Conservation (phyloP, 2,113 vertebrate species). For the Struthio camelus region DNA sequence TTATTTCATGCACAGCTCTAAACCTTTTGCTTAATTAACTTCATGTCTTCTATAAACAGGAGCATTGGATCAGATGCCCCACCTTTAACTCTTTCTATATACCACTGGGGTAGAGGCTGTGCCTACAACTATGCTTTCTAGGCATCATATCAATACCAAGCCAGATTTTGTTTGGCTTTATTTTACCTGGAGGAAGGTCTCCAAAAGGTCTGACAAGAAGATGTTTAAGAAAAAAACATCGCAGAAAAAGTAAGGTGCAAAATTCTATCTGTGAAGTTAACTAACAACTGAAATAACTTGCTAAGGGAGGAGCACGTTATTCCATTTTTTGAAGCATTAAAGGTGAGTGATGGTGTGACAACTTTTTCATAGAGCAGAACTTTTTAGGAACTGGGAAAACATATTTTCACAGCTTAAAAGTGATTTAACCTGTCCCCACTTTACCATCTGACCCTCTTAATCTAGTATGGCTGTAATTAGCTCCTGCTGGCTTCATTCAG, state of each 20-base stretch:
- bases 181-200: neutral
- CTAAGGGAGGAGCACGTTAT: neutral
- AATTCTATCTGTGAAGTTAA: neutral
- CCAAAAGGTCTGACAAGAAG: neutral
- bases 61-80: neutral
- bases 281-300: neutral
- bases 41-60: neutral
- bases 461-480: neutral
- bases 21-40: neutral
- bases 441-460: neutral
- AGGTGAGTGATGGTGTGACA: neutral
- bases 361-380: neutral
- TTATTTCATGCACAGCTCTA: neutral
- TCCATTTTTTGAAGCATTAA: neutral
- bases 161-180: neutral
- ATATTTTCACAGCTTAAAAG: neutral
- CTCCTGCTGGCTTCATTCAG: neutral
- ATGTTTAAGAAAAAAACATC: neutral
- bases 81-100: neutral
- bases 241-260: neutral
- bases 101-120: neutral
- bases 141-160: neutral
- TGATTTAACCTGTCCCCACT: neutral
- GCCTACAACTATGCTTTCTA: neutral
- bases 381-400: neutral